Conservation (phyloP, 2,113 vertebrate species). For the Uria aalge region DNA sequence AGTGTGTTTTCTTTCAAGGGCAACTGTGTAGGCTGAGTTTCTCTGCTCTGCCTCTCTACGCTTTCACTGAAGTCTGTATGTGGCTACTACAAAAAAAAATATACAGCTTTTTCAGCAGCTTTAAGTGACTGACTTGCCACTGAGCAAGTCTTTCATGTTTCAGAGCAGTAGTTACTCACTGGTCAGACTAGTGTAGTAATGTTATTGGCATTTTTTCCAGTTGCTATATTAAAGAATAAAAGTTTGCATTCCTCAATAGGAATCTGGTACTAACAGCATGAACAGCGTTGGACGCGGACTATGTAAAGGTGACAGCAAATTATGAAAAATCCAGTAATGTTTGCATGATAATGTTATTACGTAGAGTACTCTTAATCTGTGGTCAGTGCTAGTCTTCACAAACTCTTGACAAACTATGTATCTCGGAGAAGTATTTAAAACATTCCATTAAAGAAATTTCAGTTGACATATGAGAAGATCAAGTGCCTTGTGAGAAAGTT, state of each 20-base stretch:
- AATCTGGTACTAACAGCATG: background rate
- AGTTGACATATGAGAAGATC: background rate
- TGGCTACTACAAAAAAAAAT: background rate
- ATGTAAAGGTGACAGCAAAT: constrained; percentile 15
- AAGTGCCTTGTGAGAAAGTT: background rate
- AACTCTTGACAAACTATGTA: background rate
- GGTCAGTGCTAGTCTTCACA: background rate
- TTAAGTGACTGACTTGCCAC: background rate
- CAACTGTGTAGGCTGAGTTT: background rate
- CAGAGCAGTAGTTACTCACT: background rate
- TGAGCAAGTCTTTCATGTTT: background rate
- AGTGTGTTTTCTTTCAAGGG: background rate
- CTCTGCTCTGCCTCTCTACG: background rate
- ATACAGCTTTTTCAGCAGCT: background rate
- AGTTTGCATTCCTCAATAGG: constrained; percentile 13
- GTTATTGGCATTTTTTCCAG: background rate
- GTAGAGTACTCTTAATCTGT: background rate
- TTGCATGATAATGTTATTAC: background rate
- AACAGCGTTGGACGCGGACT: background rate
- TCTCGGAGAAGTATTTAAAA: background rate
- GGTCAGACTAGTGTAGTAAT: background rate
- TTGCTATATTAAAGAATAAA: background rate
- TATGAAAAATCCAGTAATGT: background rate
- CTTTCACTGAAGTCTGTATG: background rate
- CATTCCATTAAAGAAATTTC: background rate